Evolutionary conservation across 2,797 vertebrate genomes (phyloP).

Genomic region (Poecilia velifera): DNA sequence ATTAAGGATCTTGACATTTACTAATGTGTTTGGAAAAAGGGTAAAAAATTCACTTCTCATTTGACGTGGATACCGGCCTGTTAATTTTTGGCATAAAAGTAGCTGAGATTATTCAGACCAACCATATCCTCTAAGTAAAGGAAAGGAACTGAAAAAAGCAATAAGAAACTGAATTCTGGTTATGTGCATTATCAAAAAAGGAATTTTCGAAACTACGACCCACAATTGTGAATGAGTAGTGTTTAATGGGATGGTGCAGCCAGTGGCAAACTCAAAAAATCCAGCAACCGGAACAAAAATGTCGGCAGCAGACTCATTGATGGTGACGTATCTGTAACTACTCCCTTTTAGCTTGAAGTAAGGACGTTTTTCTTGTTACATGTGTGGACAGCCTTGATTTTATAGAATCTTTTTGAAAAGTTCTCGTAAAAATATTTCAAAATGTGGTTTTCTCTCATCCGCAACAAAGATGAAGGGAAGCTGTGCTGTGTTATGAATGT

Average conservation of each 20-base stretch:
- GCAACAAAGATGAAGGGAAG: not conserved
- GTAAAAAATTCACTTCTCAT: not conserved
- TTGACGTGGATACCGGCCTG: not conserved
- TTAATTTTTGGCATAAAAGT: not conserved
- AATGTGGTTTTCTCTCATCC: not conserved
- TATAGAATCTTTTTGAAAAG: not conserved
- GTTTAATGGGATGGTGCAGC: not conserved
- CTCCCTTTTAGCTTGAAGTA: not conserved
- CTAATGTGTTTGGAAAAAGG: not conserved
- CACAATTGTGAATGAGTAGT: not conserved
- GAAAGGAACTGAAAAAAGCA: not conserved
- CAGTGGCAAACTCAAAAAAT: not conserved
- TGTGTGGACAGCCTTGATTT: not conserved
- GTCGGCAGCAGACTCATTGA: not conserved
- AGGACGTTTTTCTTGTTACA: not conserved
- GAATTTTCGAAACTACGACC: not conserved
- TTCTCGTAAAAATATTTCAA: not conserved
- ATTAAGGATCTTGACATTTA: not conserved
- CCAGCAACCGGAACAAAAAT: not conserved
- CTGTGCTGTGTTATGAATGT: not conserved
- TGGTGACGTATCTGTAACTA: not conserved
- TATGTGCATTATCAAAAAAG: not conserved
- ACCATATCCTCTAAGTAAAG: not conserved
- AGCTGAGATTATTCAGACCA: not conserved
- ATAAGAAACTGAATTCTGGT: not conserved